These are phyloP conservation scores for Cheilinus undulatus DNA, from an alignment of 2,113 vertebrate species.

Conservation along the genomic window DNA sequence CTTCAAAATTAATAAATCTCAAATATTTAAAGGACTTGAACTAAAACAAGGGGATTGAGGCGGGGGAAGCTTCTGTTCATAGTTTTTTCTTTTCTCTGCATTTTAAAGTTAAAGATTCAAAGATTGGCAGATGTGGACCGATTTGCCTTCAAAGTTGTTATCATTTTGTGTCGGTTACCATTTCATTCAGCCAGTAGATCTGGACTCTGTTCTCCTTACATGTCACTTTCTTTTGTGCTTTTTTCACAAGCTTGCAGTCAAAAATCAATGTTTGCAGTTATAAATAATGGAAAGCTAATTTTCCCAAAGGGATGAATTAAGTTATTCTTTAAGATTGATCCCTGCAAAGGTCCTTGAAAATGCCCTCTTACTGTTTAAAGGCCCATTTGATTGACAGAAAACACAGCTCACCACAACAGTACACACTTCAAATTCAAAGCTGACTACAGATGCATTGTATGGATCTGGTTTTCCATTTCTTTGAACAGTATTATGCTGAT, in stretches of 20 bases:
- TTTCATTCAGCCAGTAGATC: not conserved
- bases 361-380: not conserved
- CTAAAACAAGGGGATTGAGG: too few relatives aligned
- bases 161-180: not conserved
- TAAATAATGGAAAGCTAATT: not conserved
- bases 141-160: not conserved
- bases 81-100: too few relatives aligned
- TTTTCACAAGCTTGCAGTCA: not conserved
- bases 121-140: too few relatives aligned
- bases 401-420: not conserved
- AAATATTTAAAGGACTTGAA: too few relatives aligned
- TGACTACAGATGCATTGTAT: not conserved
- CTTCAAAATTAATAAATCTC: not conserved
- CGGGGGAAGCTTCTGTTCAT: too few relatives aligned
- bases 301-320: not conserved
- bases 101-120: not conserved
- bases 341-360: not conserved
- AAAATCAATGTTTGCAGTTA: not conserved
- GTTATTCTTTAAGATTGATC: not conserved
- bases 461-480: not conserved
- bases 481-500: not conserved
- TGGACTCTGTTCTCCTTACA: too few relatives aligned
- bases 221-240: not conserved
- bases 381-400: not conserved
- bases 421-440: not conserved